Evolutionary conservation across 2,888 invertebrate genomes (phyloP).

Genomic region (Agrochola macilenta): DNA sequence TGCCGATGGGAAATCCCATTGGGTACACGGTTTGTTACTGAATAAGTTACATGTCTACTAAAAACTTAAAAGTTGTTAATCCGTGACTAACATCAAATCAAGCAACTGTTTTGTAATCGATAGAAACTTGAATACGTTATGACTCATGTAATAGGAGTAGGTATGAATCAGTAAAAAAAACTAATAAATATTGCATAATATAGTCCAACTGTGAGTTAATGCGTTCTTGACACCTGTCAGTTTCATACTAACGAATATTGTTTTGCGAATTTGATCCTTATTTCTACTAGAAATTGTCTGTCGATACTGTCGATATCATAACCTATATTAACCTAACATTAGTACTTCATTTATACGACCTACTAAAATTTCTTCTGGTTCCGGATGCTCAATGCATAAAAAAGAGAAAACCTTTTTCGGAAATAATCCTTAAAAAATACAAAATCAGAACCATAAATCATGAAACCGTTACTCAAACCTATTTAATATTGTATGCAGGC

Average conservation of each 20-base stretch:
- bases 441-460: slow-evolving; percentile 8
- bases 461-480: slow-evolving; percentile 8
- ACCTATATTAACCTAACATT: not conserved
- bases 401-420: not conserved
- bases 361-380: not conserved
- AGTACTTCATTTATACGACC: not conserved
- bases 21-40: not conserved
- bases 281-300: too few species aligned
- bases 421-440: slow-evolving; percentile 1
- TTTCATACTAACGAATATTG: too few species aligned
- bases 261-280: too few species aligned
- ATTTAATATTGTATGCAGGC: slow-evolving; percentile 11
- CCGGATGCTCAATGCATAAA: not conserved
- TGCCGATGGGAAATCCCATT: too few species aligned
- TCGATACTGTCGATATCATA: not conserved
- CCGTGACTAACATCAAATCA: not conserved
- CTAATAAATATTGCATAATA: not conserved
- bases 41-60: not conserved
- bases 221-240: too few species aligned
- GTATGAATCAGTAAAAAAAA: too few species aligned
- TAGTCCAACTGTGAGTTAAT: too few species aligned
- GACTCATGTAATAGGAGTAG: not conserved
- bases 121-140: not conserved
- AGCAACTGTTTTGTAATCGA: not conserved
- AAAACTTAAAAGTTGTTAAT: not conserved